These are phyloP conservation scores for Florisuga fusca DNA, from an alignment of 2,797 vertebrate species.

Conservation along the genomic window DNA sequence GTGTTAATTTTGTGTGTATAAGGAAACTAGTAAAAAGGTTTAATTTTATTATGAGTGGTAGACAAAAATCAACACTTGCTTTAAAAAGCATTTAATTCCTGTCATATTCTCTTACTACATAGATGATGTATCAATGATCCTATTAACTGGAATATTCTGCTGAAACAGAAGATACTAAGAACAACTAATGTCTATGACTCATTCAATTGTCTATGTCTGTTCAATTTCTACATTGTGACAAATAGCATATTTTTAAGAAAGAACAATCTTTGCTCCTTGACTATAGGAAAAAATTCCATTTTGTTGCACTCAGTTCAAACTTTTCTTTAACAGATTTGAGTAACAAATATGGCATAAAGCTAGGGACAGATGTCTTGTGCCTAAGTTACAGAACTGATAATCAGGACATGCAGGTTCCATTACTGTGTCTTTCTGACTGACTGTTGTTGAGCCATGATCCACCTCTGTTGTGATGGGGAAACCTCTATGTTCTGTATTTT, in stretches of 20 bases:
- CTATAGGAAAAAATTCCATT: background rate
- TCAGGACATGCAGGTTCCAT: background rate
- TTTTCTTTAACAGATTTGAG: background rate
- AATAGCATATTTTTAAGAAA: background rate
- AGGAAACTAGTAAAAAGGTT: background rate
- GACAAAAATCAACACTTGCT: background rate
- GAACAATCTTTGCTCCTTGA: background rate
- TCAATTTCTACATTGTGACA: background rate
- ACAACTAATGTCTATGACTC: background rate
- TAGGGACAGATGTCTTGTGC: background rate
- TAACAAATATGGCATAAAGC: background rate
- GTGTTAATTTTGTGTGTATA: background rate
- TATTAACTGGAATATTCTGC: background rate
- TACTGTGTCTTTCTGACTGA: background rate
- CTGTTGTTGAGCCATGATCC: background rate
- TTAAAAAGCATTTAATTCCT: background rate
- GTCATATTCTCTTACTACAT: background rate
- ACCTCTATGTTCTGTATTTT: background rate
- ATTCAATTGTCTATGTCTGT: too few species aligned
- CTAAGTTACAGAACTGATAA: background rate
- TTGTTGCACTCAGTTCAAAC: background rate
- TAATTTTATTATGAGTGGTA: background rate
- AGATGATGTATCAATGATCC: background rate
- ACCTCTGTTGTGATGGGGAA: background rate
- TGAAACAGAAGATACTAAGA: background rate